These are phyloP conservation scores for Balaeniceps rex DNA, from an alignment of 2,113 vertebrate species.

Conservation along the genomic window DNA sequence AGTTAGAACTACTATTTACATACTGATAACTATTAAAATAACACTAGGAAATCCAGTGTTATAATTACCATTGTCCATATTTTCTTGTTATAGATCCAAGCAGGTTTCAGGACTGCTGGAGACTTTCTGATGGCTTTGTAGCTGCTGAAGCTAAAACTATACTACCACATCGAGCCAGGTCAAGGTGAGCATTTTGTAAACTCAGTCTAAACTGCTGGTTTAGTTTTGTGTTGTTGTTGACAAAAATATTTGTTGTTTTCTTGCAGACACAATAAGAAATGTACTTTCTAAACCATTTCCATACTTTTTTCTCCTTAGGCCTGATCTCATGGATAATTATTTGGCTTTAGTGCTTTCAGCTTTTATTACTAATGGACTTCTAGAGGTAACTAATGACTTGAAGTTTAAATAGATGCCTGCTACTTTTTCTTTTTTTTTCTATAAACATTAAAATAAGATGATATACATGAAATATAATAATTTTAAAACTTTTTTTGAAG, in stretches of 20 bases:
- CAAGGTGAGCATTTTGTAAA: conserved; percentile 76
- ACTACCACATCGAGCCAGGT: conserved; percentile 89
- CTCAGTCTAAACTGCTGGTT: background rate
- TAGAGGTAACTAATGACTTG: conserved; percentile 80
- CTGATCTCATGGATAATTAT: conserved; percentile 98
- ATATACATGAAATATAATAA: background rate
- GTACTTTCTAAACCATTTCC: background rate
- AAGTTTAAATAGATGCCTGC: background rate
- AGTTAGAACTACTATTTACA: background rate
- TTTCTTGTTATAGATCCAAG: conserved; percentile 79
- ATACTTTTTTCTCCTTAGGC: conserved; percentile 67
- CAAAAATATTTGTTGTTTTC: background rate
- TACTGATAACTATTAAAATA: background rate
- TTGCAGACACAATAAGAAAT: background rate
- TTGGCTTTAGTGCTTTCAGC: conserved; percentile 93
- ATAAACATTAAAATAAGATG: background rate
- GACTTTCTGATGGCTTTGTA: conserved; percentile 92
- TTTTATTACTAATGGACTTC: conserved; percentile 92
- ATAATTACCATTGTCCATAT: background rate
- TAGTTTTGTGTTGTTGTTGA: background rate
- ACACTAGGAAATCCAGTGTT: background rate
- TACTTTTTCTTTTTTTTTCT: background rate
- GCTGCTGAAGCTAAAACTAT: conserved; percentile 93
- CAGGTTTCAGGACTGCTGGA: conserved; percentile 92
- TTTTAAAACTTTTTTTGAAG: conserved; percentile 65